Evolutionary conservation across 2,113 vertebrate genomes (phyloP).

Genomic region (Halichoerus grypus): DNA sequence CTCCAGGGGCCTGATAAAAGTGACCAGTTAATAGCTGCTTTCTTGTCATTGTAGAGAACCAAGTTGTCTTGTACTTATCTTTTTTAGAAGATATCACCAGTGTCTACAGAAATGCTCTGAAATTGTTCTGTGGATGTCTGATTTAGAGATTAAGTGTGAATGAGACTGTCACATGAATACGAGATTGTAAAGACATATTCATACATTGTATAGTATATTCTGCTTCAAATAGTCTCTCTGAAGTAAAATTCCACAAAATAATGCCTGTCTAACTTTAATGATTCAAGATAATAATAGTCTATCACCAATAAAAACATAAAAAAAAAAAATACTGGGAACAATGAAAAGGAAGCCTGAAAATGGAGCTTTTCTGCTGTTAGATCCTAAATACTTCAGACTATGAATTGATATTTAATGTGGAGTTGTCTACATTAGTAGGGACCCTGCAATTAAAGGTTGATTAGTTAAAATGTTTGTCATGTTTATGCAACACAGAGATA

Average conservation of each 20-base stretch:
- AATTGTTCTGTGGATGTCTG: neutral
- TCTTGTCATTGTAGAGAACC: neutral
- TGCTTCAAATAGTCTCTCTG: constrained; percentile 15
- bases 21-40: neutral
- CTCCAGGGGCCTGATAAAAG: neutral
- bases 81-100: neutral
- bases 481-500: constrained; percentile 59
- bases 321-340: neutral
- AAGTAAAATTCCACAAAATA: constrained; percentile 59
- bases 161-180: neutral
- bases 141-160: constrained; percentile 42
- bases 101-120: neutral
- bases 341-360: neutral
- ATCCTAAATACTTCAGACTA: constrained; percentile 8
- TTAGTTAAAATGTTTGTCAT: constrained; percentile 70
- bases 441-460: constrained; percentile 53
- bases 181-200: constrained; percentile 10
- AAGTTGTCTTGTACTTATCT: neutral
- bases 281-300: constrained; percentile 1
- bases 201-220: neutral
- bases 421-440: constrained; percentile 42
- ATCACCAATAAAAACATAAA: neutral
- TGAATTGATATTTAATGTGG: constrained; percentile 49
- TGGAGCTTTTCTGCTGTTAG: neutral
- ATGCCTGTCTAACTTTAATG: neutral